phyloP scores from a whole-genome alignment of 2,113 vertebrate genomes.

The Puffinus mauretanicus region DNA sequence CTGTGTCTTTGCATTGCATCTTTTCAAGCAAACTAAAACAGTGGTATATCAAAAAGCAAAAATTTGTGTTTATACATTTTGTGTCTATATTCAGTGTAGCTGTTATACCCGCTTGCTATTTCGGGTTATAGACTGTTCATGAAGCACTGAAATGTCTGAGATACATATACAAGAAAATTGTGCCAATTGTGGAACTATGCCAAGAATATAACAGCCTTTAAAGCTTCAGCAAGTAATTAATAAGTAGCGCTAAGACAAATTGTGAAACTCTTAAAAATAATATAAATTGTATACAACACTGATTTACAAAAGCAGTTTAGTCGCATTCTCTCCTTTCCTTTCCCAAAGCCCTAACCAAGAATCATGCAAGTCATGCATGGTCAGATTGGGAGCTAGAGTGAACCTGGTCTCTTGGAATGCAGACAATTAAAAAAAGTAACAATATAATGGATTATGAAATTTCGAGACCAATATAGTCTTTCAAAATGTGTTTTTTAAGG shows the following conservation, averaged over 20 bases:
- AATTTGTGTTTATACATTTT: background rate
- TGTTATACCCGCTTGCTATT: background rate
- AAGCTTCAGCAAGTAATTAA: slow-evolving; percentile 10
- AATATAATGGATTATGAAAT: too few relatives aligned
- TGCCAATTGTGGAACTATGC: background rate
- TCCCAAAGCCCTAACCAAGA: background rate
- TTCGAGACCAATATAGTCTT: background rate
- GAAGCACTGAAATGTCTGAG: background rate
- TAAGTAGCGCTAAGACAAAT: background rate
- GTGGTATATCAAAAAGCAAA: background rate
- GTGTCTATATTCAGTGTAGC: background rate
- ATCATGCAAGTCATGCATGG: background rate
- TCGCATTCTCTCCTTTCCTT: background rate
- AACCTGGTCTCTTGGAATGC: background rate
- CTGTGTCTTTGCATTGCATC: background rate
- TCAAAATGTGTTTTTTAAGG: background rate
- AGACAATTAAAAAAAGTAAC: background rate
- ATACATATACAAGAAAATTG: background rate
- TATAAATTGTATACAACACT: background rate
- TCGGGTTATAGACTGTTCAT: background rate
- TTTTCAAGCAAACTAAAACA: background rate
- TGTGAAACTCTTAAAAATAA: background rate
- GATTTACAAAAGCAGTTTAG: background rate
- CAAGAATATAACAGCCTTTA: background rate
- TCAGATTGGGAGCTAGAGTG: background rate